Percentiles rank a stretch among this genome's conserved stretches.
These are phyloP conservation scores for Hydrophis major DNA, from an alignment of 2,797 vertebrate genomes.

Conservation along the genomic window DNA sequence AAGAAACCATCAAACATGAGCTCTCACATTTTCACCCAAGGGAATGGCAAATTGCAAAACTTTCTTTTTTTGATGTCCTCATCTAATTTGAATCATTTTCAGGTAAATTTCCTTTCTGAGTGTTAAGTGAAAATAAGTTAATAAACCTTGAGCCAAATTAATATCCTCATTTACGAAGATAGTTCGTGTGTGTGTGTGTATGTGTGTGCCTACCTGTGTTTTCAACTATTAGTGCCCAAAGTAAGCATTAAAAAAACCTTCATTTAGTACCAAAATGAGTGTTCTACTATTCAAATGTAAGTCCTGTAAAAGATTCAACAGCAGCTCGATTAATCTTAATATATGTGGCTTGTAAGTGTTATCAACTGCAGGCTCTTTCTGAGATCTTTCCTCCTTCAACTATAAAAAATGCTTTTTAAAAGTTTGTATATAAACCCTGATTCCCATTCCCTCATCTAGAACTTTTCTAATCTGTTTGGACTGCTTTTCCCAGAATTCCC, in stretches of 20 bases:
- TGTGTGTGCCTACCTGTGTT: neutral
- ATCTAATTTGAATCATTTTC: slow-evolving; percentile 6
- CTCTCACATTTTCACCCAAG: neutral
- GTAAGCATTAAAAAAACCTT: neutral
- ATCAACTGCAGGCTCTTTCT: neutral
- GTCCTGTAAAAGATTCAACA: neutral
- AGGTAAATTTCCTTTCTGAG: neutral
- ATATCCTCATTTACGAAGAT: neutral
- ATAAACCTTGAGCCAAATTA: neutral
- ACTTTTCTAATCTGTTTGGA: neutral
- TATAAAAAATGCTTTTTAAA: neutral
- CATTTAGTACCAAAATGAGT: neutral
- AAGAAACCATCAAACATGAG: neutral
- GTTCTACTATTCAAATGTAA: neutral
- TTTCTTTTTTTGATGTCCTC: neutral
- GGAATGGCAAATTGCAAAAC: accelerated
- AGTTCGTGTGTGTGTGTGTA: neutral
- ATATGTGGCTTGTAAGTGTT: neutral
- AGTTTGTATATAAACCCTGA: neutral
- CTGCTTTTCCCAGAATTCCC: neutral
- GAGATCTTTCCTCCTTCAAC: neutral
- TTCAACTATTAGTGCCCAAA: neutral
- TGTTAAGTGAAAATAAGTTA: neutral
- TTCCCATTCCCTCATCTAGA: neutral
- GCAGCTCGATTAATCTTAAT: neutral